These are phyloP conservation scores for Berghia stephanieae DNA, from an alignment of 1,140 invertebrate genomes.

Conservation along the genomic window DNA sequence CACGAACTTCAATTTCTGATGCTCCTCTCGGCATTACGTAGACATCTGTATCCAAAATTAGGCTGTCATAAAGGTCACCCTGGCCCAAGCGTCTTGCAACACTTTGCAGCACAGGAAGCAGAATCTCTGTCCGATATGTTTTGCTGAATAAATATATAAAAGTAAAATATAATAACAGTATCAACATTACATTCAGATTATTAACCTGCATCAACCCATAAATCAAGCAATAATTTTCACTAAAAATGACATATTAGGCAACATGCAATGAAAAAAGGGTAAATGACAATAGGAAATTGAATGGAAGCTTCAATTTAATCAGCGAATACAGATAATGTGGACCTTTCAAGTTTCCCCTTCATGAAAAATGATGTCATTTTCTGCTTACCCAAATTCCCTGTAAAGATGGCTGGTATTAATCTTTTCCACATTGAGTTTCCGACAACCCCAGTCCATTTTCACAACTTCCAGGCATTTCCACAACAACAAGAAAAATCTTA, in stretches of 20 bases:
- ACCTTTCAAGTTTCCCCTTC: no score
- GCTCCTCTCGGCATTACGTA: conserved; percentile 61
- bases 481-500: conserved; percentile 62
- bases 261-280: no score
- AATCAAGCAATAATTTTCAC: not conserved
- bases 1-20: conserved; percentile 62
- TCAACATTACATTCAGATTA: not conserved
- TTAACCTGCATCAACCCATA: not conserved
- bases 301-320: no score
- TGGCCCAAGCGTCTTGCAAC: conserved; percentile 60
- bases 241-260: no score
- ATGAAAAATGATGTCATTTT: no score
- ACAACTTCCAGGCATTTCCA: conserved; percentile 64
- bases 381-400: conserved; percentile 58
- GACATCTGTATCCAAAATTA: conserved; percentile 57
- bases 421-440: conserved; percentile 52
- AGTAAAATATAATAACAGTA: not conserved
- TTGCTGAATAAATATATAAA: conserved; percentile 48
- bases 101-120: conserved; percentile 60
- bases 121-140: conserved; percentile 57
- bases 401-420: conserved; percentile 53
- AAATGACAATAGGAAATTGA: no score
- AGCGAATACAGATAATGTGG: no score
- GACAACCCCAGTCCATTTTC: conserved; percentile 61
- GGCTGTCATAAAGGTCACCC: conserved; percentile 61